A percentile compares a stretch with the other conserved stretches of the same genome.
phyloP scores from a whole-genome alignment of 1,140 invertebrate species.

The Calephelis virginiensis region DNA sequence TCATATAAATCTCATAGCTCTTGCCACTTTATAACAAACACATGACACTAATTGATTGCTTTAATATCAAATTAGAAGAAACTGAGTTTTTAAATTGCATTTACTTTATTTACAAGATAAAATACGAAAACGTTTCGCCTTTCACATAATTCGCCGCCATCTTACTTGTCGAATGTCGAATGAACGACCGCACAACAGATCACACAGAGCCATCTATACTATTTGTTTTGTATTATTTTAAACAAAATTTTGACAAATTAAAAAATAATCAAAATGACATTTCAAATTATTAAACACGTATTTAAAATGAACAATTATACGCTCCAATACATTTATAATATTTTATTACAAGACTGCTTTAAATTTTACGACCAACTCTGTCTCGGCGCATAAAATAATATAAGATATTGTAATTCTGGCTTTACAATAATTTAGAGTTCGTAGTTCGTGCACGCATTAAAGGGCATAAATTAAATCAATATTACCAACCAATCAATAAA shows the following conservation, averaged over 20 bases:
- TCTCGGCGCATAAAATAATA: not conserved
- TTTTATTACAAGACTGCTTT: no score
- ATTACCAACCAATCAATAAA: no score
- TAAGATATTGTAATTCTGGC: no score
- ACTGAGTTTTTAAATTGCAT: slow-evolving; percentile 50
- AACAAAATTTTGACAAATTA: no score
- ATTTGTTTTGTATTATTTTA: slow-evolving; percentile 24
- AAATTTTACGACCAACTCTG: not conserved
- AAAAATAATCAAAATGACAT: no score
- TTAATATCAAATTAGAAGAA: slow-evolving; percentile 36
- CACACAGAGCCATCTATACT: slow-evolving; percentile 68
- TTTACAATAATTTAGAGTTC: no score
- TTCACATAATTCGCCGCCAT: slow-evolving; percentile 79
- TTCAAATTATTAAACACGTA: no score
- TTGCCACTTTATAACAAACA: slow-evolving; percentile 52
- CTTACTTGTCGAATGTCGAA: slow-evolving; percentile 77
- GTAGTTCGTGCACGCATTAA: no score
- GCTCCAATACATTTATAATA: no score
- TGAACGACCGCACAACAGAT: slow-evolving; percentile 73
- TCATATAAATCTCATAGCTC: slow-evolving; percentile 45
- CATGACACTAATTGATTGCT: slow-evolving; percentile 43
- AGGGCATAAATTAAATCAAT: no score
- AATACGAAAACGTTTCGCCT: slow-evolving; percentile 79
- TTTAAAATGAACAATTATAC: no score
- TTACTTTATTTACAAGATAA: slow-evolving; percentile 77